Percentiles rank a stretch among this genome's conserved stretches.
Evolutionary conservation across 2,113 vertebrate species (phyloP).

Genomic region (Mungos mungo): DNA sequence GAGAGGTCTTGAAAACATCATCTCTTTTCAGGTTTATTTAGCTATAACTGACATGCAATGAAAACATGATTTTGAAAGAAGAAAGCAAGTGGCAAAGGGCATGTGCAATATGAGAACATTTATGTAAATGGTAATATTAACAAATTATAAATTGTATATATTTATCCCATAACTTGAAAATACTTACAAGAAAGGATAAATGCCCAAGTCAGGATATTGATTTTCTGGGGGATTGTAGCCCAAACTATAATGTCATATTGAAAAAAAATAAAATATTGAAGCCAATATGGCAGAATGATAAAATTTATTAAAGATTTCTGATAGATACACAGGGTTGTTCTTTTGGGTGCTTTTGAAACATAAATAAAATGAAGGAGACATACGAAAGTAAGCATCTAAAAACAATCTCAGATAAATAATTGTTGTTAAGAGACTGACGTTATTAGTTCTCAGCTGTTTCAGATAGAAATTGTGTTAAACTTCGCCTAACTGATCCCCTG

Average conservation of each 20-base stretch:
- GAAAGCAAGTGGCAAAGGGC: background rate
- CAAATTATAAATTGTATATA: background rate
- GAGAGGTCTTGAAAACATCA: background rate
- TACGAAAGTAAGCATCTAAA: background rate
- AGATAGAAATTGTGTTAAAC: background rate
- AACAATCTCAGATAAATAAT: background rate
- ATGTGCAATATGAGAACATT: background rate
- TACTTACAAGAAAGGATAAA: background rate
- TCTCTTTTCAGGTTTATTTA: background rate
- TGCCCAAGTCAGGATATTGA: background rate
- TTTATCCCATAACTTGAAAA: background rate
- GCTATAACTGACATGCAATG: background rate
- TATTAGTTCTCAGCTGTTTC: background rate
- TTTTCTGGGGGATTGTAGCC: background rate
- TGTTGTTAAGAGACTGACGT: background rate
- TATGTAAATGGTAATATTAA: background rate
- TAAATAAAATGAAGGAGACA: background rate
- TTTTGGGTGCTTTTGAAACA: background rate
- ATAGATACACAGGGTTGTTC: background rate
- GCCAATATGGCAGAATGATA: background rate
- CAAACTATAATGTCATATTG: background rate
- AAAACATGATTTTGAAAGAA: background rate
- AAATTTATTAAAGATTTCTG: background rate
- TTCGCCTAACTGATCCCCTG: accelerated
- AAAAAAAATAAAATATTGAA: background rate